Conservation (phyloP, 2,797 vertebrate genomes). For the Squalus acanthias region DNA sequence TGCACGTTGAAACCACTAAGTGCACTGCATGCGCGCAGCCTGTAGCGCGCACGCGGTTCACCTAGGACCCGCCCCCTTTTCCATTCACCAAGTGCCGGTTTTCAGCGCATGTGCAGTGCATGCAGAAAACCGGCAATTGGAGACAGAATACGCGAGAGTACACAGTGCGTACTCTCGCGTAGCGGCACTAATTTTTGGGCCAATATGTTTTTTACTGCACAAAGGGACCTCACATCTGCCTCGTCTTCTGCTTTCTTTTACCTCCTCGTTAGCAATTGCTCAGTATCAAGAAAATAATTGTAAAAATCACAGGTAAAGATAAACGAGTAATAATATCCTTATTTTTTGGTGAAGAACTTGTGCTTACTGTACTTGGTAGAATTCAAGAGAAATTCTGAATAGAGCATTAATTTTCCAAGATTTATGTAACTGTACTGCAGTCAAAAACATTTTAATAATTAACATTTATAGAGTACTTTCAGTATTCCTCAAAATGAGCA, state of each 20-base stretch:
- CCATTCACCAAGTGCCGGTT: no score
- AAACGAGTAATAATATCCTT: no score
- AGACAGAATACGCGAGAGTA: no score
- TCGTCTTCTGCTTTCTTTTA: background rate
- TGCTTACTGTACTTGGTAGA: background rate
- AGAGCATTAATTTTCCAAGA: background rate
- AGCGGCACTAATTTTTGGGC: no score
- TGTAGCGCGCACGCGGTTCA: no score
- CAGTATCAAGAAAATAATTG: background rate
- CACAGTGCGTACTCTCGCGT: no score
- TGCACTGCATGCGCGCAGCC: no score
- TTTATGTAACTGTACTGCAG: background rate
- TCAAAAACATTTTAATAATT: background rate
- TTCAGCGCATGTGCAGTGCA: no score
- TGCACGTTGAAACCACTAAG: no score
- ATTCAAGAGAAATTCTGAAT: background rate
- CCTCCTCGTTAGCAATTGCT: background rate
- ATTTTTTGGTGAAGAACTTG: no score
- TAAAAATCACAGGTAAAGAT: background rate
- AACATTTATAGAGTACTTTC: background rate
- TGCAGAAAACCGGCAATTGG: no score
- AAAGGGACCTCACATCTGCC: background rate
- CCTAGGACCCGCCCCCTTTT: no score
- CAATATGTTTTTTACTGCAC: background rate
- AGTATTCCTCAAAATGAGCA: background rate